Evolutionary conservation across 2,888 invertebrate species (phyloP).

Genomic region (Nephrotoma flavescens): DNA sequence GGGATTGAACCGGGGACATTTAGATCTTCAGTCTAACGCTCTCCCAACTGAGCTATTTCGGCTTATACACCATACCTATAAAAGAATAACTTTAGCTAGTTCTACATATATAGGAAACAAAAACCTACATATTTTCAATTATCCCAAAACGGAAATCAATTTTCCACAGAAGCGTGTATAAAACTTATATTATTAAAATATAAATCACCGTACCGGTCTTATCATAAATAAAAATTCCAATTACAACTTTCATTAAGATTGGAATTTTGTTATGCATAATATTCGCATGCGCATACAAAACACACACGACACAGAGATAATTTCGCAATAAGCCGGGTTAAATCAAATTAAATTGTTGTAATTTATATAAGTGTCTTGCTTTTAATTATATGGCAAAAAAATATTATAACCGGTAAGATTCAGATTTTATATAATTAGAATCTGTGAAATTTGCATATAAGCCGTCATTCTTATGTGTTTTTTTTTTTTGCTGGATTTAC

Average conservation of each 20-base stretch:
- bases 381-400: neutral
- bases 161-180: neutral
- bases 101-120: no score
- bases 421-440: neutral
- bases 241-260: neutral
- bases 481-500: no score
- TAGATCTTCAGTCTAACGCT: conserved; percentile 66
- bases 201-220: neutral
- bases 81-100: no score
- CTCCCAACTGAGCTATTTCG: conserved; percentile 72
- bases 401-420: neutral
- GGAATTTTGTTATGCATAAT: neutral
- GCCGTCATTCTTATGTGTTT: neutral
- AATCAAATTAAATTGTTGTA: neutral
- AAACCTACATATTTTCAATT: no score
- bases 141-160: neutral
- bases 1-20: conserved; percentile 55
- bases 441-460: neutral
- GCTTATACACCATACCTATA: conserved; percentile 20
- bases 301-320: neutral
- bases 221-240: neutral
- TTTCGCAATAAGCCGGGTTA: neutral
- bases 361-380: neutral
- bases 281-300: no score
- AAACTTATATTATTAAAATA: neutral